Percentiles rank a stretch among this genome's conserved stretches.
Evolutionary conservation across 1,140 invertebrate genomes (phyloP).

Genomic region (Anastrepha ludens): DNA sequence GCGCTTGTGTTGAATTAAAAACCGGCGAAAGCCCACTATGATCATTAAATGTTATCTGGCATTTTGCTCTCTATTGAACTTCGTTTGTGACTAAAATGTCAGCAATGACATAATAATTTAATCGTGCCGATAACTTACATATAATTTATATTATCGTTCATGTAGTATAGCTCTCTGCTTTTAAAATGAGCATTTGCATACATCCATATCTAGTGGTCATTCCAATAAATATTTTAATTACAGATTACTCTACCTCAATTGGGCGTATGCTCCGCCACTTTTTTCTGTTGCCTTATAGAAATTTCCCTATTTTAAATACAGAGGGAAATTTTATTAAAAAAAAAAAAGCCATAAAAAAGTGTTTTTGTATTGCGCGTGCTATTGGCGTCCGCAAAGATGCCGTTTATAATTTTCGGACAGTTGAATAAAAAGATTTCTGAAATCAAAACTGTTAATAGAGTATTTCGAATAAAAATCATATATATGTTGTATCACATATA

Average conservation of each 20-base stretch:
- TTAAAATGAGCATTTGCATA: too few relatives aligned
- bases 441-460: too few relatives aligned
- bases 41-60: background rate
- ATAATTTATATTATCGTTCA: too few relatives aligned
- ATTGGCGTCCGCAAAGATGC: background rate
- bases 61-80: background rate
- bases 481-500: too few relatives aligned
- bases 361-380: background rate
- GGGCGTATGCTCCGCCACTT: background rate
- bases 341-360: background rate
- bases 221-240: background rate
- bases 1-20: background rate
- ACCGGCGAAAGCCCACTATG: background rate
- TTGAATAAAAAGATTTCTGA: too few relatives aligned
- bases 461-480: too few relatives aligned
- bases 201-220: background rate
- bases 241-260: background rate
- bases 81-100: background rate
- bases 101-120: background rate
- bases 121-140: background rate
- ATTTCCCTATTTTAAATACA: conserved; percentile 10
- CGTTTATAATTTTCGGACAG: background rate
- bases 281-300: background rate
- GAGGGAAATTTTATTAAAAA: conserved; percentile 26
- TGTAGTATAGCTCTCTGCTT: too few relatives aligned